Evolutionary conservation across 2,797 vertebrate genomes (phyloP).

Genomic region (Neosilurus hyrtlii): DNA sequence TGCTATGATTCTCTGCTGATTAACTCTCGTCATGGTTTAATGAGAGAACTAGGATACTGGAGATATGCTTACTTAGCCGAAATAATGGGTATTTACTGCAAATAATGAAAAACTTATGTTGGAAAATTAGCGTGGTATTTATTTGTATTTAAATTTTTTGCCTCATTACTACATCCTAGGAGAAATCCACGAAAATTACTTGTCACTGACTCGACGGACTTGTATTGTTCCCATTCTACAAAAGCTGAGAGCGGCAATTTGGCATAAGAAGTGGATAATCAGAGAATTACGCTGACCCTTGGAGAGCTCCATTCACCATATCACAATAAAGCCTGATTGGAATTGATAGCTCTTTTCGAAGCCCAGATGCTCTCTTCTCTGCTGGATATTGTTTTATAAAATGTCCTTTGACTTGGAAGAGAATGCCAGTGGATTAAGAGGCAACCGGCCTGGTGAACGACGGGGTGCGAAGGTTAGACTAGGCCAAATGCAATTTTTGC

Average conservation of each 20-base stretch:
- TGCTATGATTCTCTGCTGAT: slow-evolving; percentile 15
- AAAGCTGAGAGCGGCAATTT: slow-evolving; percentile 68
- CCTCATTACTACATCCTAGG: background rate
- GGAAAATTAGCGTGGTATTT: slow-evolving; percentile 13
- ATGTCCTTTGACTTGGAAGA: slow-evolving; percentile 66
- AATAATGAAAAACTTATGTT: slow-evolving; percentile 23
- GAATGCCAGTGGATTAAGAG: slow-evolving; percentile 62
- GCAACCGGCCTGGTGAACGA: slow-evolving; percentile 63
- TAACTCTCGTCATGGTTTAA: slow-evolving; percentile 26
- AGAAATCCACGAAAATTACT: background rate
- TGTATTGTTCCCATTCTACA: slow-evolving; percentile 61
- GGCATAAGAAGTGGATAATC: slow-evolving; percentile 70
- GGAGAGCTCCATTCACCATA: slow-evolving; percentile 73
- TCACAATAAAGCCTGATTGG: slow-evolving; percentile 76
- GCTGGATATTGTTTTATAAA: slow-evolving; percentile 71
- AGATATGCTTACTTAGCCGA: slow-evolving; percentile 25
- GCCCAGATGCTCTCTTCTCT: slow-evolving; percentile 62
- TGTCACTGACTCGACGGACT: slow-evolving; percentile 52
- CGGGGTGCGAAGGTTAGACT: slow-evolving; percentile 15
- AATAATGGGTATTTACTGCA: slow-evolving; percentile 20
- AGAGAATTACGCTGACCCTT: slow-evolving; percentile 65
- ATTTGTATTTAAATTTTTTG: no score
- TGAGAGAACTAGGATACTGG: background rate
- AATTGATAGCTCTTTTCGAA: slow-evolving; percentile 74
- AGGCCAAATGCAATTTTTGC: slow-evolving; percentile 4